phyloP scores from a whole-genome alignment of 2,888 invertebrate genomes.

The Stenolophus ochropezus region DNA sequence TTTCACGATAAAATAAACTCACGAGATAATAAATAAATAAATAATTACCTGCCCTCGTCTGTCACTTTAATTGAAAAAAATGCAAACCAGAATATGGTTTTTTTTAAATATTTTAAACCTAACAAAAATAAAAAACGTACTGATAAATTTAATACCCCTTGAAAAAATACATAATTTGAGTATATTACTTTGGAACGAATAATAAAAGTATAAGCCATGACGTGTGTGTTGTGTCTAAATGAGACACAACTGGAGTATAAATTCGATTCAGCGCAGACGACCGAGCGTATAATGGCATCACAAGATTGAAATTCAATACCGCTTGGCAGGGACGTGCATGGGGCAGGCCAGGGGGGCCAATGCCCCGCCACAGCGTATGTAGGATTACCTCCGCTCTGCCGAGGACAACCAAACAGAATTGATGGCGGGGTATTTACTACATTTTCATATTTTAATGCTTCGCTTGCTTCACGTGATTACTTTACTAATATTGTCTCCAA shows the following conservation, averaged over 20 bases:
- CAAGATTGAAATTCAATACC: slow-evolving; percentile 54
- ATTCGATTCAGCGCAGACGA: slow-evolving; percentile 29
- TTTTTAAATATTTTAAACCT: too few relatives aligned
- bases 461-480: not conserved
- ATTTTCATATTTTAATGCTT: not conserved
- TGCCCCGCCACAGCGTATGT: not conserved
- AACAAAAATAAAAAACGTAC: too few relatives aligned
- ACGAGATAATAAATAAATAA: too few relatives aligned
- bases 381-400: not conserved
- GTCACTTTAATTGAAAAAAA: too few relatives aligned
- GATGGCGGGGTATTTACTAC: not conserved
- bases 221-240: not conserved
- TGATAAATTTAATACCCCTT: too few relatives aligned
- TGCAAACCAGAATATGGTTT: too few relatives aligned
- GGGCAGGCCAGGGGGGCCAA: not conserved
- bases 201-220: too few relatives aligned
- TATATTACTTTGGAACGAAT: too few relatives aligned
- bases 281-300: slow-evolving; percentile 41
- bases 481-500: too few relatives aligned
- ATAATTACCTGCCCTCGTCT: too few relatives aligned
- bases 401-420: not conserved
- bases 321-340: not conserved
- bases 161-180: too few relatives aligned
- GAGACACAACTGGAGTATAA: slow-evolving; percentile 15
- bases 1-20: too few relatives aligned